These are phyloP conservation scores for Drosophila glabriapex DNA, from an alignment of 2,888 invertebrate genomes.

Conservation along the genomic window DNA sequence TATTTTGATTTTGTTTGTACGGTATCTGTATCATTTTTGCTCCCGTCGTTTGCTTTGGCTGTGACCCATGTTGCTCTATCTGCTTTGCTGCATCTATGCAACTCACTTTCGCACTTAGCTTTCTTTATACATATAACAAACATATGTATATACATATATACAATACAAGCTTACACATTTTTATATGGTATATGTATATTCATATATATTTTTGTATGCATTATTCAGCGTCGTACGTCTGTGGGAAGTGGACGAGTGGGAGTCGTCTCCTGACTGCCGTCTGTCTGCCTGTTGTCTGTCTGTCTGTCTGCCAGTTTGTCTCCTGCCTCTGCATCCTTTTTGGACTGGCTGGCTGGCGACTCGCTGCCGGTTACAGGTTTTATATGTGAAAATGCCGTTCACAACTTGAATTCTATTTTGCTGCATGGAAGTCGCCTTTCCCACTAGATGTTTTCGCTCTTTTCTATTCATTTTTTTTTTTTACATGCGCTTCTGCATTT, in stretches of 20 bases:
- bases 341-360: conserved; percentile 65
- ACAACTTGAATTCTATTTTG: conserved; percentile 71
- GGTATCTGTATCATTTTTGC: conserved; percentile 19
- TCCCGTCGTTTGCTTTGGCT: conserved; percentile 47
- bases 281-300: conserved; percentile 67
- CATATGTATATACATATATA: not conserved
- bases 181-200: conserved; percentile 12
- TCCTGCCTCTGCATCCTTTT: conserved; percentile 29
- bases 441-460: conserved; percentile 21
- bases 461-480: conserved; percentile 41
- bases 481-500: conserved; percentile 43
- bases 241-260: conserved; percentile 41
- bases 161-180: conserved; percentile 4
- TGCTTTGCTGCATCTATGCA: conserved; percentile 75
- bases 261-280: conserved; percentile 49
- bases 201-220: conserved; percentile 58
- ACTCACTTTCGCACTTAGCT: conserved; percentile 78
- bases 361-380: conserved; percentile 47
- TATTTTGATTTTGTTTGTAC: conserved; percentile 10
- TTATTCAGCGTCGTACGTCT: conserved; percentile 61
- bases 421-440: conserved; percentile 24
- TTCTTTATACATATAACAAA: conserved; percentile 17
- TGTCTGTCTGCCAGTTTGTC: conserved; percentile 35
- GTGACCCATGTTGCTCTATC: conserved; percentile 75
- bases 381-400: conserved; percentile 59